Evolutionary conservation across 2,888 invertebrate species (phyloP), one percentile per base, ranked within the genome.

Genomic region (Adineta ricciae): DNA sequence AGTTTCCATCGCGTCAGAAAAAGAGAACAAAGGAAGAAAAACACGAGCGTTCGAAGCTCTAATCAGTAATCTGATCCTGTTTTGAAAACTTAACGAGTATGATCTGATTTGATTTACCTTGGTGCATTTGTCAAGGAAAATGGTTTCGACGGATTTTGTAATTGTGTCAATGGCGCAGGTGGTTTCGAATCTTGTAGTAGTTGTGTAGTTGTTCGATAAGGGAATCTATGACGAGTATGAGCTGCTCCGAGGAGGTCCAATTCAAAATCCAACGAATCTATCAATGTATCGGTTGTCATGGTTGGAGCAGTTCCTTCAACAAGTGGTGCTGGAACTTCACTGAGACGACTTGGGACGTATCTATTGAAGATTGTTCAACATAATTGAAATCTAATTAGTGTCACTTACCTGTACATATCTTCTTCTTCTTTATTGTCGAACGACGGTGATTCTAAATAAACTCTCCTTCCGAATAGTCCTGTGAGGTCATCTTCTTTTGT

Each of bases 401-500:
- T 46, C 46, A 46, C 7, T 64, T 78, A 78, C 78, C 78, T 78
- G 41, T 78, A 78, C n/a, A 78, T 78, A 78, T 78, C 78, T 24
- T 78, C 78, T 64, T 64, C 56, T 2, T 73, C 78, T 78, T 78
- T 41, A 9, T 78, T 78, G 4, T 38, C 78, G 24, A 78, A 36
- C 14, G 78, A 24, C 38, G 78, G 78, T 41, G 78, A 78, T 78
- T 78, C 78, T n/a, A 78, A 41, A 38, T 41, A 78, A 78, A 78
- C 78, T 78, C 78, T 2, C 41, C 78, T 24, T 78, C 78, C 78
- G 14, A 41, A 41, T 78, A 41, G n/a, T 24, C 78, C 78, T 16
- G 1, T 32, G 24, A 36, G 0, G n/a, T 41, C 78, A 78, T 78
- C 36, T 11, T 41, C 9, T 78, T 24, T 11, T 41, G 21, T 78